Base-by-base conservation (phyloP, 2,797 vertebrate species). In the Brachyalestes nurse region DNA sequence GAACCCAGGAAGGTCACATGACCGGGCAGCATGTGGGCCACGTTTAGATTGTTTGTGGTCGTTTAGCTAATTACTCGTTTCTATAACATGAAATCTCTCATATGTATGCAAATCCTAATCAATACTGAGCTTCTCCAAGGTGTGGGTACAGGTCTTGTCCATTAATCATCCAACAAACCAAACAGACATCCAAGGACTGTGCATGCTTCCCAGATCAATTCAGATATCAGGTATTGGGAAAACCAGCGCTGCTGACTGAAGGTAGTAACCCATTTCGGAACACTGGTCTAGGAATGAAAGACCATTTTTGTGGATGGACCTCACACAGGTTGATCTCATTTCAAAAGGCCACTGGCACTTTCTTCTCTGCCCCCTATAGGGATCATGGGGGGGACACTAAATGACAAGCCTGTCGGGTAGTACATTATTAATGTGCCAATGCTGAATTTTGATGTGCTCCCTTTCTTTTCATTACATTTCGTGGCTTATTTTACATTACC, bases 391-490 rank as follows among this genome's bases (percentile, higher is more conserved):
- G 83, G 72, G 74, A 72, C 45, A 58, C 65, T 83, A 83, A 87
- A 87, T 83, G 77, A 79, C 83, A 87, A 78, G 77, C 82, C 86
- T 83, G 77, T 82, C 82, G 79, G 83, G 77, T 78, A 61, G 82
- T 87, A 77, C 86, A 87, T 87, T 85, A 87, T 87, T 87, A 83
- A 87, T 85, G 76, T 83, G 64, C 70, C 79, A 75, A 65, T 23
- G 66, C 55, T 73, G 74, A 83, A 78, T 82, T 81, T 69, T 82
- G 40, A 55, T 14, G 61, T 49, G 25, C 58, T 38, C 42, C 45
- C 45, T 28, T 60, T 75, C 49, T 28, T 72, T 45, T 40, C 25
- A 17, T 79, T 75, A 65, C 74, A 81, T 73, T 81, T 64, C 7
- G 34, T 67, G 4, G 53, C 34, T 85, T 82, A 85, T 87, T 87